Evolutionary conservation across 2,888 invertebrate genomes (phyloP).

Genomic region (Pseudococcus longispinus): DNA sequence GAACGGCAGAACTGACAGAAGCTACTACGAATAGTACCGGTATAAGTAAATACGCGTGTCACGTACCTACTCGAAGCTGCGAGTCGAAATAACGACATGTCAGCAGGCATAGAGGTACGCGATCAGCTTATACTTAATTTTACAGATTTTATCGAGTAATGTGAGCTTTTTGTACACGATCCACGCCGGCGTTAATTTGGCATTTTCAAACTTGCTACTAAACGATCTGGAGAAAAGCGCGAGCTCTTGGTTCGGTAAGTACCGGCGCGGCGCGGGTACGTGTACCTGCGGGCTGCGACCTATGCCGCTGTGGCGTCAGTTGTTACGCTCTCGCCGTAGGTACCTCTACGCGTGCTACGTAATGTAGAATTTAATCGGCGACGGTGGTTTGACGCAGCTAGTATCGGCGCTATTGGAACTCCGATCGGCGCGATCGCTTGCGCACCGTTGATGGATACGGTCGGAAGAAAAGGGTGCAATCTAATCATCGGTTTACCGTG

Average conservation of each 20-base stretch:
- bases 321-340: no score
- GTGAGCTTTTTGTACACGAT: conserved; percentile 66
- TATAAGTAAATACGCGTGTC: no score
- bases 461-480: conserved; percentile 66
- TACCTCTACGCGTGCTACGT: not conserved
- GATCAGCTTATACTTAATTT: not conserved
- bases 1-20: no score
- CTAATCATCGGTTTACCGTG: conserved; percentile 65
- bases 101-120: not conserved
- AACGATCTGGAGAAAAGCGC: conserved; percentile 65
- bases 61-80: not conserved
- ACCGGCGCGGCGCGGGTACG: no score
- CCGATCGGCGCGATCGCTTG: conserved; percentile 67
- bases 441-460: conserved; percentile 68
- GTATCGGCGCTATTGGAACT: conserved; percentile 67
- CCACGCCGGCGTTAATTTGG: conserved; percentile 69
- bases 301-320: no score
- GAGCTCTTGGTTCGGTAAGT: conserved; percentile 69
- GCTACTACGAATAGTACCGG: no score
- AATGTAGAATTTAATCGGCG: not conserved
- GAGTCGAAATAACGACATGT: no score
- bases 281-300: no score
- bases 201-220: conserved; percentile 65
- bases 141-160: conserved; percentile 56
- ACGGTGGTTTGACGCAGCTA: conserved; percentile 63